A percentile compares a stretch with the other conserved stretches of the same genome.
phyloP scores from a whole-genome alignment of 1,140 invertebrate genomes.

The Anastrepha ludens region DNA sequence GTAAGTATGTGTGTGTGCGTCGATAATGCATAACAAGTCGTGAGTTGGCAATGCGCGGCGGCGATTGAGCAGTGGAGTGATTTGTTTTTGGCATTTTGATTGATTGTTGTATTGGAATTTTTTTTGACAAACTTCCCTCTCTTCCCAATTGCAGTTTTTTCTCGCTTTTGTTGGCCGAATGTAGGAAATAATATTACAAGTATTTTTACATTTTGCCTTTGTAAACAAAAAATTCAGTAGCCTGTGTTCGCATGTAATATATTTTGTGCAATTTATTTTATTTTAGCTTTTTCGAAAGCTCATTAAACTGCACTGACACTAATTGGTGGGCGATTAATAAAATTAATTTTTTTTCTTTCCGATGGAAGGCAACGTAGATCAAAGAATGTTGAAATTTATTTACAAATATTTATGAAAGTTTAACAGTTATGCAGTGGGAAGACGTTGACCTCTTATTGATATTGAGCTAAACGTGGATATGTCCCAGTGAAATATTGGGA shows the following conservation, averaged over 20 bases:
- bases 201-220: not conserved
- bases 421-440: no score
- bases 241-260: not conserved
- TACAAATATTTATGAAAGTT: no score
- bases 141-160: constrained; percentile 19
- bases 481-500: no score
- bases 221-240: not conserved
- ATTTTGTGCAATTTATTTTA: constrained; percentile 12
- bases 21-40: constrained; percentile 71
- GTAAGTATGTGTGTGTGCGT: constrained; percentile 43
- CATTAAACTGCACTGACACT: constrained; percentile 47
- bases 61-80: constrained; percentile 62
- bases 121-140: not conserved
- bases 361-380: no score
- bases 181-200: not conserved
- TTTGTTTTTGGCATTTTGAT: constrained; percentile 73
- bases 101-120: constrained; percentile 63
- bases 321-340: constrained; percentile 37
- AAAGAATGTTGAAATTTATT: no score
- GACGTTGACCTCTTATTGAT: no score
- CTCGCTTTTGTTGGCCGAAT: not conserved
- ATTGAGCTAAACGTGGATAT: no score
- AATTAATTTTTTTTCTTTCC: no score
- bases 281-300: not conserved
- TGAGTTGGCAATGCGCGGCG: constrained; percentile 60